Conservation (phyloP, 2,797 vertebrate genomes). For the Rhyacichthys aspro region DNA sequence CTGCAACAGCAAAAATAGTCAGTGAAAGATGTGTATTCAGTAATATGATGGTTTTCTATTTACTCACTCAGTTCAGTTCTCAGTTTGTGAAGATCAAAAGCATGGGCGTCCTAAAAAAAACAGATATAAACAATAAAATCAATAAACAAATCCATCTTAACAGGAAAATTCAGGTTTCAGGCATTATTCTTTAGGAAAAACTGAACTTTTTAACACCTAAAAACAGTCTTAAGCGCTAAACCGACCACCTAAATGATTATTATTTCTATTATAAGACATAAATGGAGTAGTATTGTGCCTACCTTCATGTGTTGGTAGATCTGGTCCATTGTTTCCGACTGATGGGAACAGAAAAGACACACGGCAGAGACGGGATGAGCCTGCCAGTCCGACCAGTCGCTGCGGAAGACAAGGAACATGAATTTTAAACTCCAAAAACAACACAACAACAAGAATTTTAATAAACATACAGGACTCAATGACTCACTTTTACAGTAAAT, state of each 20-base stretch:
- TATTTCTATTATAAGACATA: neutral
- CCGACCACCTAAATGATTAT: too few species aligned
- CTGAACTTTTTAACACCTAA: too few species aligned
- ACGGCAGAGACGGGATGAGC: constrained; percentile 87
- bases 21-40: neutral
- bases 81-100: constrained; percentile 89
- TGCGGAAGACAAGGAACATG: too few species aligned
- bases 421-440: too few species aligned
- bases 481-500: too few species aligned
- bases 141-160: neutral
- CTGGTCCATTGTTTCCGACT: constrained; percentile 88
- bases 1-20: constrained; percentile 77
- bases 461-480: too few species aligned
- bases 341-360: constrained; percentile 94
- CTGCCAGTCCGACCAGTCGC: constrained; percentile 97
- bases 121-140: neutral
- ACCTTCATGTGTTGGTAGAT: constrained; percentile 94
- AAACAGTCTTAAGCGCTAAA: too few species aligned
- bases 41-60: neutral
- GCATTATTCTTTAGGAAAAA: too few species aligned
- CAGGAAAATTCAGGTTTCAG: too few species aligned
- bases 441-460: too few species aligned
- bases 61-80: constrained; percentile 88
- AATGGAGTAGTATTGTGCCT: neutral
- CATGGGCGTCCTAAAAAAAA: constrained; percentile 83